These are phyloP conservation scores for Dicyrtomina minuta DNA, from an alignment of 2,888 invertebrate species.

Conservation along the genomic window DNA sequence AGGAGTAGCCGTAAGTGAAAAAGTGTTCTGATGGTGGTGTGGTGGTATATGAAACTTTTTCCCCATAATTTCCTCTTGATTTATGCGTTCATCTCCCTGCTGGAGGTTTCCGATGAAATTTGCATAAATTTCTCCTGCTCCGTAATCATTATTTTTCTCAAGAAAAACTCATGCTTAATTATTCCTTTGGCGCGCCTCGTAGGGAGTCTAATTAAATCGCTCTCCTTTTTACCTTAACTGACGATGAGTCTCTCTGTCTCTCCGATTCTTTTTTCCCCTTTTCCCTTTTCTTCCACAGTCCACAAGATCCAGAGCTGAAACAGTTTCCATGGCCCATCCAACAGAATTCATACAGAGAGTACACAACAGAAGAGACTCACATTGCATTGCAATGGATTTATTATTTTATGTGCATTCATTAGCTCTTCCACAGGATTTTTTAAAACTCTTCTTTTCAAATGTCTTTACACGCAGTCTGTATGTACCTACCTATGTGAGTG, in stretches of 20 bases:
- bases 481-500: too few relatives aligned
- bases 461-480: too few relatives aligned
- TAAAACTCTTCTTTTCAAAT: constrained; percentile 8
- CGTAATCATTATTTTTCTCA: constrained; percentile 50
- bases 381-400: too few relatives aligned
- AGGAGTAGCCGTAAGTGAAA: too few relatives aligned
- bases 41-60: constrained; percentile 47
- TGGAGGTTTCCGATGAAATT: constrained; percentile 50
- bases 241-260: constrained; percentile 3
- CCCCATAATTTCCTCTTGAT: constrained; percentile 42
- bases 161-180: constrained; percentile 49
- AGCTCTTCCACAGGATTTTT: background rate
- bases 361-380: too few relatives aligned
- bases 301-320: too few relatives aligned
- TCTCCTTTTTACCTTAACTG: constrained; percentile 27
- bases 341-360: too few relatives aligned
- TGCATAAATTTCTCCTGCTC: constrained; percentile 54
- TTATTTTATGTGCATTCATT: too few relatives aligned
- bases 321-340: too few relatives aligned
- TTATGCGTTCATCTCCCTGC: constrained; percentile 53
- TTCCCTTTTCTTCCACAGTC: constrained; percentile 17
- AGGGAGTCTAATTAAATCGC: constrained; percentile 54
- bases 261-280: constrained; percentile 29
- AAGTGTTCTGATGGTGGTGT: too few relatives aligned
- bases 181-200: constrained; percentile 52